phyloP scores from a whole-genome alignment of 2,113 vertebrate species.

The Sialia sialis region DNA sequence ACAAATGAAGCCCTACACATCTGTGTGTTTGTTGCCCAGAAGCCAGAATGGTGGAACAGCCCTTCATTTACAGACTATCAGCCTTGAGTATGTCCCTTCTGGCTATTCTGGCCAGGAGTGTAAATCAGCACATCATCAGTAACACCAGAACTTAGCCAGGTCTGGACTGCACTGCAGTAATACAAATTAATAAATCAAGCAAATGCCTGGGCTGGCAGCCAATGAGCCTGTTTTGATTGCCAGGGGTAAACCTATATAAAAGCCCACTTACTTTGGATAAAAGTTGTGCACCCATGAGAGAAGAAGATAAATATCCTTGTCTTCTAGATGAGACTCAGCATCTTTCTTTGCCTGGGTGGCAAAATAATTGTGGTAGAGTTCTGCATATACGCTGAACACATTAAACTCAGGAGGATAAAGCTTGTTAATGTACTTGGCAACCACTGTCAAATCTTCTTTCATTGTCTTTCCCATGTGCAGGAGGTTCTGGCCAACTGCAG shows the following conservation, averaged over 20 bases:
- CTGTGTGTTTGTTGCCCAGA: neutral
- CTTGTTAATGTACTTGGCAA: constrained; percentile 69
- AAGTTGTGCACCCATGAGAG: constrained; percentile 80
- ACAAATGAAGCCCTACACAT: neutral
- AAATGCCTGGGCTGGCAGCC: neutral
- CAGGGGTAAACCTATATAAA: neutral
- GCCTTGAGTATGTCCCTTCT: neutral
- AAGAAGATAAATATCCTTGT: constrained; percentile 78
- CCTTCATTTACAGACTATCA: neutral
- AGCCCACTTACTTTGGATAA: constrained; percentile 79
- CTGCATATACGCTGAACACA: constrained; percentile 77
- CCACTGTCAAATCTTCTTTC: constrained; percentile 79
- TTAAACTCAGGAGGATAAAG: constrained; percentile 79
- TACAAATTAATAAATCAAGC: neutral
- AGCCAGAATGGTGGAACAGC: neutral
- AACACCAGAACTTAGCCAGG: neutral
- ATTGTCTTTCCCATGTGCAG: constrained; percentile 77
- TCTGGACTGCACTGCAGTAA: neutral
- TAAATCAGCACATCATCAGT: neutral
- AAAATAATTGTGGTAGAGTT: constrained; percentile 80
- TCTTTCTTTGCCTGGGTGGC: constrained; percentile 59
- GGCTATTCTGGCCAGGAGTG: neutral
- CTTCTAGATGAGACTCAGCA: constrained; percentile 62
- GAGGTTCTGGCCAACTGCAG: constrained; percentile 73
- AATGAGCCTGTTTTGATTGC: neutral